Base-by-base conservation (phyloP, 2,888 invertebrate genomes). In the Biston stratarius region DNA sequence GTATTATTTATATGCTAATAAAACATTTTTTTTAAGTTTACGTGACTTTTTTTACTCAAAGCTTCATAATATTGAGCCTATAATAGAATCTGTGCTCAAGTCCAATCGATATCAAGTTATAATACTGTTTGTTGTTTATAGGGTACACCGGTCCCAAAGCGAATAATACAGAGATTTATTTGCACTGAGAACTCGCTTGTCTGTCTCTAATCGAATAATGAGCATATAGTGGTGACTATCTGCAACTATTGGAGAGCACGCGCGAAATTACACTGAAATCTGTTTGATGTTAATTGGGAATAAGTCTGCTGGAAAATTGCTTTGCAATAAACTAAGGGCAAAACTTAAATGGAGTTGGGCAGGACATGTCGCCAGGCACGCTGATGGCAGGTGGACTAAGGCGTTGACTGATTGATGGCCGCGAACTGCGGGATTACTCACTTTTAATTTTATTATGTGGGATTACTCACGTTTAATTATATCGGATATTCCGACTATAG, bases 141-240 rank as follows among this genome's bases (percentile, higher is more conserved):
- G 11, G 1, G 11, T 36, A 15, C 57, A 56, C 55, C 6, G 14
- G 53, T 55, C 78, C 76, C 80, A 80, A 78, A 80, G 80, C 77
- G 83, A 83, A 84, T 84, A 82, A 85, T 83, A 68, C 64, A 66
- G 81, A 82, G 82, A 82, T 85, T 85, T 86, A 85, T 86, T 86
- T 87, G 83, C 78, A 79, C 80, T 78, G 74, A 69, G 69, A 72
- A 69, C 71, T 74, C 66, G 60, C 74, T 76, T 80, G 80, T 81
- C 79, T 77, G 78, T 78, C 76, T 78, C 78, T 85, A 85, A 86
- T 84, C 85, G 80, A 86, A 83, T 87, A 83, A 85, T 81, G 77
- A 74, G 75, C 74, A 82, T 83, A 79, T 81, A 79, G 80, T 78
- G 79, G 74, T 74, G 72, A 72, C 61, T 69, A 67, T 66, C 60